Evolutionary conservation across 2,797 vertebrate genomes (phyloP).

Genomic region (Aldrovandia affinis): DNA sequence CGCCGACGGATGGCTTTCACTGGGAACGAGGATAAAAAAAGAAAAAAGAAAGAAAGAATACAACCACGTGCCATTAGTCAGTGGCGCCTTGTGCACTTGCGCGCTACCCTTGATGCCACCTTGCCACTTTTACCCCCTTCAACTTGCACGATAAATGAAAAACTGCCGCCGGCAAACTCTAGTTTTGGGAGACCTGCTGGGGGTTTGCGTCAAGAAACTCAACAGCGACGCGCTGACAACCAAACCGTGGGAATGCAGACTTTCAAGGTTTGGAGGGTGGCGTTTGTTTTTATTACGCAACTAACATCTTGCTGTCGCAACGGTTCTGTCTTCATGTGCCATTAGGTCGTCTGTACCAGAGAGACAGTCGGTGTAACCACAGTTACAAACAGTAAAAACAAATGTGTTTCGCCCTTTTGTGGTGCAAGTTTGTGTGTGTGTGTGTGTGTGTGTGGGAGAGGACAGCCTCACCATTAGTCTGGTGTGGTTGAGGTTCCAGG

Average conservation of each 20-base stretch:
- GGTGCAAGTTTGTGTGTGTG: neutral
- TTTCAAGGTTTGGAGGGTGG: neutral
- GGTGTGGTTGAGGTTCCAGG: slow-evolving; percentile 95
- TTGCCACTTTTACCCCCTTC: neutral
- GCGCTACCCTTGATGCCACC: neutral
- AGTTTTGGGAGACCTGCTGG: neutral
- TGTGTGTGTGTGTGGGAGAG: neutral
- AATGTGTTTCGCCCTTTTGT: too few relatives aligned
- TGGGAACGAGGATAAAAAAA: neutral
- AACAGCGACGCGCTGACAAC: neutral
- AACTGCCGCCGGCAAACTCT: neutral
- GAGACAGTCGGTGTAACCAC: neutral
- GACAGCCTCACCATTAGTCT: slow-evolving; percentile 85
- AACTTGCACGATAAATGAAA: neutral
- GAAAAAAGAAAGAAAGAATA: neutral
- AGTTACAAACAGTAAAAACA: too few relatives aligned
- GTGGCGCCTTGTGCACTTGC: neutral
- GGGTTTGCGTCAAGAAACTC: neutral
- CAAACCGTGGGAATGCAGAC: neutral
- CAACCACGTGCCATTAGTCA: neutral
- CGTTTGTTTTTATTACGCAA: neutral
- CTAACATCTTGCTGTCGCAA: neutral
- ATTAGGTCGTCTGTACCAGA: neutral
- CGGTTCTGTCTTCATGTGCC: neutral
- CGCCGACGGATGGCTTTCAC: neutral